Evolutionary conservation across 2,888 invertebrate species (phyloP), one percentile per base, ranked within the genome.

Genomic region (Caenorhabditis sulstoni): DNA sequence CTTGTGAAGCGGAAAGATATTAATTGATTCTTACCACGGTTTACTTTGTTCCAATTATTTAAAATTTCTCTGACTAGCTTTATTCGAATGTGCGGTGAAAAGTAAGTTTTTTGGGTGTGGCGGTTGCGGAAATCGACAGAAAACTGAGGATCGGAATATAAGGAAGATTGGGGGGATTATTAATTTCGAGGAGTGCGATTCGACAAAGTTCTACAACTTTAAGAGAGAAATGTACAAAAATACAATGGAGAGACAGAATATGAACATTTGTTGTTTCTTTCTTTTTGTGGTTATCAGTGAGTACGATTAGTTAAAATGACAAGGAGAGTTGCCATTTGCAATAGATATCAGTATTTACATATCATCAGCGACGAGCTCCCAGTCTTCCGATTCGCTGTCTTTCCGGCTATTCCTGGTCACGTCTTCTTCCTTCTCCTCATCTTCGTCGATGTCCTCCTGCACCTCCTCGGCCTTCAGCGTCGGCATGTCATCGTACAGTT

Each of bases 291-390:
- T 49, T 47, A 61, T 61, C 61, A 61, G 61, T 45, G 37, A 29
- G 4, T 29, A 29, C 29, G 7, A 7, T 29, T 29, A 5, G 29
- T 29, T 29, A 5, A 29, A 29, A 29, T 29, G n/a, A n/a, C 29
- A 7, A 7, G 3, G 29, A 7, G 29, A 29, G 29, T 7, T 29
- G 29, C 7, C 7, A 29, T 29, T 12, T 35, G 0, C 49, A 37
- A 37, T 7, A 45, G 47, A 23, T 22, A n/a, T 29, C 18, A 9
- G 44, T 53, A 53, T 65, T 65, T 65, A 65, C 65, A 65, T 18
- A 44, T 37, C 2, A 22, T 18, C 18, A 7, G 39, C 39, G 39
- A 39, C 39, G 44, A 44, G 12, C 12, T 44, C 44, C 44, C 44
- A 44, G 2, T 44, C 44, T 3, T 12, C 44, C 44, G 12, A 12